phyloP scores from a whole-genome alignment of 2,113 vertebrate species.

The Corydoras maculifer region DNA sequence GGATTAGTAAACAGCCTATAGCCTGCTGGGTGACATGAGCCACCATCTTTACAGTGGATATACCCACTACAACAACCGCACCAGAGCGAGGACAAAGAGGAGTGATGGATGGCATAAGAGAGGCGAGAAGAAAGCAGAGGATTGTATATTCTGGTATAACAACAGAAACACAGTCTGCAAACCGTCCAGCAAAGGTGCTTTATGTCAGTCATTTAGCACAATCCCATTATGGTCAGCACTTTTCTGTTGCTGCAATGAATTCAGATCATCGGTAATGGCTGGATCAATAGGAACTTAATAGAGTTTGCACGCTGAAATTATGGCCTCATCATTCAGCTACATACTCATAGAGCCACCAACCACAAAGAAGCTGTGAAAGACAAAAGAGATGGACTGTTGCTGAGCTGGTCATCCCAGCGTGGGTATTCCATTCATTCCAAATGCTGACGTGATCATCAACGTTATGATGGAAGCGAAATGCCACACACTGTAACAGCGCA shows the following conservation, averaged over 20 bases:
- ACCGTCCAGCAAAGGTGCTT: conserved; percentile 42
- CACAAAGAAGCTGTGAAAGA: conserved; percentile 24
- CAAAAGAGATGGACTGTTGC: conserved; percentile 28
- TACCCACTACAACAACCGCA: conserved; percentile 19
- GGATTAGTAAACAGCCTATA: conserved; percentile 41
- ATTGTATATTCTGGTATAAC: conserved; percentile 12
- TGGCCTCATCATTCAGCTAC: conserved; percentile 33
- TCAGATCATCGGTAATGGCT: conserved; percentile 71
- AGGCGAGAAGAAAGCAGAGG: not conserved
- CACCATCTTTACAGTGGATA: conserved; percentile 19
- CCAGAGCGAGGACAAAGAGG: not conserved
- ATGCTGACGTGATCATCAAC: no score
- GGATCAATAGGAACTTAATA: conserved; percentile 74
- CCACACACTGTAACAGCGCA: no score
- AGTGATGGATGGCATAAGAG: conserved; percentile 12
- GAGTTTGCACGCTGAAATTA: conserved; percentile 46
- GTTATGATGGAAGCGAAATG: no score
- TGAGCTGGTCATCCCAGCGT: not conserved
- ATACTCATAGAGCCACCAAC: conserved; percentile 47
- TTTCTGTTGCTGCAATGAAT: conserved; percentile 62
- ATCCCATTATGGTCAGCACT: conserved; percentile 68
- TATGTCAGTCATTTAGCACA: conserved; percentile 65
- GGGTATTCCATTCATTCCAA: no score
- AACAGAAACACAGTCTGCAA: not conserved
- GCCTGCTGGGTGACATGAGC: conserved; percentile 33